These are phyloP conservation scores for Deroplatys truncata DNA, from an alignment of 2,888 invertebrate genomes.

Conservation along the genomic window DNA sequence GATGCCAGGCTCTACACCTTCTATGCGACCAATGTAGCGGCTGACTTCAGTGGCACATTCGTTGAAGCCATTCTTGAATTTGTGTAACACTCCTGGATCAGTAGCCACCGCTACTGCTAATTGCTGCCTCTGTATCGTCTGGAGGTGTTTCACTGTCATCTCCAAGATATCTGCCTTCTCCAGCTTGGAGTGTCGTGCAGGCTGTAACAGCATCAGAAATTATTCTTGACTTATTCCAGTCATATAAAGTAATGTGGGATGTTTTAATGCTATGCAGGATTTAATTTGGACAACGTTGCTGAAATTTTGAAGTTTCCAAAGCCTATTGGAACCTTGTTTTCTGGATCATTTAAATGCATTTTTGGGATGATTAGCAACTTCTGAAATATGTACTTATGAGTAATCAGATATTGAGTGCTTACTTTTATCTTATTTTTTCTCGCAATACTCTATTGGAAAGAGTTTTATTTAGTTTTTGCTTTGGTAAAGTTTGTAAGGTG, in stretches of 20 bases:
- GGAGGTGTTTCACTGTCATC: slow-evolving; percentile 89
- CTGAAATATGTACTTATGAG: too few species aligned
- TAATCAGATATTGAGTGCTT: too few species aligned
- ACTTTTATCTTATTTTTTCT: too few species aligned
- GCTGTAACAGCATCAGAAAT: slow-evolving; percentile 52
- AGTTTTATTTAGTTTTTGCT: too few species aligned
- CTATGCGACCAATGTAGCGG: slow-evolving; percentile 56
- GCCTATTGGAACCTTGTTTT: too few species aligned
- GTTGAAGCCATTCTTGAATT: slow-evolving; percentile 82
- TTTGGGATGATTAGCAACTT: too few species aligned
- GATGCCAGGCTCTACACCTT: slow-evolving; percentile 68
- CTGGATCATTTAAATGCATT: too few species aligned
- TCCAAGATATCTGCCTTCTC: slow-evolving; percentile 96
- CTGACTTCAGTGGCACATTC: slow-evolving; percentile 85
- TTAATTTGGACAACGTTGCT: too few species aligned
- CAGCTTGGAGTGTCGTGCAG: slow-evolving; percentile 86
- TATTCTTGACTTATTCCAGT: slow-evolving; percentile 40
- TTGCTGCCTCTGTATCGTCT: slow-evolving; percentile 84
- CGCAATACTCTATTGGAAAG: too few species aligned
- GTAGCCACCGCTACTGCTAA: slow-evolving; percentile 75
- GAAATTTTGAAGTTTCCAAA: too few species aligned
- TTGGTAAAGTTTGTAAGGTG: too few species aligned
- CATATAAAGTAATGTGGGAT: slow-evolving; percentile 30
- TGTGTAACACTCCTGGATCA: slow-evolving; percentile 77
- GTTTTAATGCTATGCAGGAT: too few species aligned